These are phyloP conservation scores for Chrysomallon squamiferum DNA, from an alignment of 1,140 invertebrate species.

Conservation along the genomic window DNA sequence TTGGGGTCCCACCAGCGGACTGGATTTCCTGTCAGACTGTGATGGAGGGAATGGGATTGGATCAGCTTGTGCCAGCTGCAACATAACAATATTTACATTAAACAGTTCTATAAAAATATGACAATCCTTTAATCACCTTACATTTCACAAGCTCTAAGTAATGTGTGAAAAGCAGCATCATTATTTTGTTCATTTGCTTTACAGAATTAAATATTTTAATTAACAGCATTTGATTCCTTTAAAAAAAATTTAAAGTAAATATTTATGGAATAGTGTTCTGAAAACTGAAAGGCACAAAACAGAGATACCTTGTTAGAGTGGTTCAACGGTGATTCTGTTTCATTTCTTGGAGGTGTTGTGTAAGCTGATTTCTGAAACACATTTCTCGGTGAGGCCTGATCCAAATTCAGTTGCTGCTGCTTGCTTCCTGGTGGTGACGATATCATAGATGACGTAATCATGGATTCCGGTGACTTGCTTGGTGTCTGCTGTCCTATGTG, in stretches of 20 bases:
- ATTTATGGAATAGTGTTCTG: too few species aligned
- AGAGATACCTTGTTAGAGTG: slow-evolving; percentile 21
- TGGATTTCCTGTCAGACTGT: slow-evolving; percentile 44
- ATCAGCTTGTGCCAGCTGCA: slow-evolving; percentile 43
- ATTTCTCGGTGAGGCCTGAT: slow-evolving; percentile 38
- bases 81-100: neutral
- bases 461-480: slow-evolving; percentile 32
- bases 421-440: slow-evolving; percentile 33
- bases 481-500: slow-evolving; percentile 32
- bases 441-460: slow-evolving; percentile 38
- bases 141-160: too few species aligned
- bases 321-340: slow-evolving; percentile 18
- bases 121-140: too few species aligned
- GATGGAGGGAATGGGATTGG: slow-evolving; percentile 54
- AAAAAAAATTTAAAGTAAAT: too few species aligned
- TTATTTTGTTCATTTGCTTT: too few species aligned
- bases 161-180: too few species aligned
- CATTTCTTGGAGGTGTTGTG: slow-evolving; percentile 51
- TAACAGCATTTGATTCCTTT: too few species aligned
- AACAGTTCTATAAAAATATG: too few species aligned
- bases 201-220: too few species aligned
- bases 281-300: too few species aligned
- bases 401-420: slow-evolving; percentile 29
- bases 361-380: slow-evolving; percentile 54
- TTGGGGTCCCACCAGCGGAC: slow-evolving; percentile 38